Base-by-base conservation (phyloP, 2,113 vertebrate genomes). In the Antigone vipio region DNA sequence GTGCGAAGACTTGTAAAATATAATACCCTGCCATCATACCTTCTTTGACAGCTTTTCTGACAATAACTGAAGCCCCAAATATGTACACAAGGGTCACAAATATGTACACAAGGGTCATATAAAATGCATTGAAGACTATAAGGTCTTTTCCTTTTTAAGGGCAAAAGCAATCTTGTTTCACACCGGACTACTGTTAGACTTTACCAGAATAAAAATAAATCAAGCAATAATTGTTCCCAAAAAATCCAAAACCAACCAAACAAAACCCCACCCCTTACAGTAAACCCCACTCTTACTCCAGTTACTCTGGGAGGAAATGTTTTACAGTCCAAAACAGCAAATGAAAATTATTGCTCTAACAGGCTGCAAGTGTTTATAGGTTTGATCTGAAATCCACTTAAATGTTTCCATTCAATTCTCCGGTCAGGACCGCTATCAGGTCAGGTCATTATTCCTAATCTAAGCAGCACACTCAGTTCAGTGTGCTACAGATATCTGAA, bases 351-450 rank as follows among this genome's bases (percentile, higher is more conserved):
- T 40, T 80, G 47, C 45, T 72, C 22, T 44, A 90, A 74, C 13
- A 84, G 23, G 47, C 38, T 75, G 9, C 12, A 80, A 93, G 29
- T 26, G 34, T 77, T 90, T 58, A 8, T 35, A 34, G 13, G 40
- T 63, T 90, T 86, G 53, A 92, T 59, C n/a, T 32, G 52, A 95
- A 85, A 69, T 49, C 49, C 64, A 74, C 55, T 85, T 73, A 47
- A 87, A 62, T 34, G 6, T 59, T 96, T 88, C 72, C 60, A 77
- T 59, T 86, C 26, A 63, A 27, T 67, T 52, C 42, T 88, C 34
- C 3, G 0, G 58, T 60, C 64, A 85, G 71, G 47, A 94, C 6
- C 0, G 0, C 63, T 72, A 7, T 5, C 0, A 1, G 11, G 19
- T 73, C 45, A 47, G 23, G 67, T 67, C 47, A 52, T 52, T 77